Base-by-base conservation (phyloP, 1,140 invertebrate genomes). In the Drosophila tropicalis region DNA sequence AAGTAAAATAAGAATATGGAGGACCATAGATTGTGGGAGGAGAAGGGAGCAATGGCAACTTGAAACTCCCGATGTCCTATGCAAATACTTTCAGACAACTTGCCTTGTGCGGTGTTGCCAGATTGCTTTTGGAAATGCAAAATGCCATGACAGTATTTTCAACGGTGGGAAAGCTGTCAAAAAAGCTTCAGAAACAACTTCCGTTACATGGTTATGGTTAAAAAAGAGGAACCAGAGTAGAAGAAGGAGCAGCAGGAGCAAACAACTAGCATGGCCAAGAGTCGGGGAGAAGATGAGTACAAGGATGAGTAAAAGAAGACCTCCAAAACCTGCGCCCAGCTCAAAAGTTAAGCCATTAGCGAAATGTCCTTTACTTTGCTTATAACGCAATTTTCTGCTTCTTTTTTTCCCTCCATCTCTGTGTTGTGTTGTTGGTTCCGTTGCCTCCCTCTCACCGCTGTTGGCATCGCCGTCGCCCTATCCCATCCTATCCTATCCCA, bases 281-380 rank as follows among this genome's bases (percentile, higher is more conserved):
- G 32, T 3, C 4, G 17, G 2, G 29, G 22, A 9, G 12, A 13
- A 5, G 19, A 34, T 34, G 32, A 34, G 32, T 6, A 34, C 9
- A 34, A 34, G 29, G 15, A 68, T 58, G 71, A 68, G 19, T 51
- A 19, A 47, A 3, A 74, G 67, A 61, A 65, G 67, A 67, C 51
- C 44, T 51, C 44, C 44, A 12, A 51, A 47, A 69, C 68, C 64
- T 63, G 57, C 74, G 73, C 60, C 36, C 36, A 44, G 76, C 76
- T 83, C 72, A 77, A 87, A 87, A 87, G 83, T 87, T 89, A 87
- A 87, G 84, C 83, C 83, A 87, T 87, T 87, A 87, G 84, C 76
- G 83, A 89, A 89, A 87, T 87, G 83, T 87, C 83, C 84, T 77
- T 87, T 89, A 89, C 79, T 87, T 89, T 83, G 80, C 83, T 87